Percentiles rank a stretch among this genome's conserved stretches.
These are phyloP conservation scores for Streblospio benedicti DNA, from an alignment of 1,140 invertebrate species.

Conservation along the genomic window DNA sequence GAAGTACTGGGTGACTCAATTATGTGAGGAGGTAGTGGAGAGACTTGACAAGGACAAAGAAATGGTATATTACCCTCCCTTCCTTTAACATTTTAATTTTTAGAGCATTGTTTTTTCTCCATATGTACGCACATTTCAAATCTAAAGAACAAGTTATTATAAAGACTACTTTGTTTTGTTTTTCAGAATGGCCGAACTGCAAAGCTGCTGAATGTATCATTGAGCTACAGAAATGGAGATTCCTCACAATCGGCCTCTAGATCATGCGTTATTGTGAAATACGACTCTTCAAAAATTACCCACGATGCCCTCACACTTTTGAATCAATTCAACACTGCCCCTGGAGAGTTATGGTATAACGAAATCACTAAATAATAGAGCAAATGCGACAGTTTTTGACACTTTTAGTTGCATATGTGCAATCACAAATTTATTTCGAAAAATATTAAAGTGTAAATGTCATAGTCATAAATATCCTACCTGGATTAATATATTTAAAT, in stretches of 20 bases:
- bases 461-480: too few relatives aligned
- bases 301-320: slow-evolving; percentile 55
- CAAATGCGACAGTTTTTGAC: too few relatives aligned
- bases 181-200: slow-evolving; percentile 44
- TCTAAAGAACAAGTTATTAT: background rate
- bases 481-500: too few relatives aligned
- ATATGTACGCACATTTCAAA: background rate
- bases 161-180: slow-evolving; percentile 4
- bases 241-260: slow-evolving; percentile 29
- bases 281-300: slow-evolving; percentile 45
- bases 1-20: slow-evolving; percentile 68
- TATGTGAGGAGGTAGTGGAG: slow-evolving; percentile 73
- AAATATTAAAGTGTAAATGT: too few relatives aligned
- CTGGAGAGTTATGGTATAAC: too few relatives aligned
- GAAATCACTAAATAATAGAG: too few relatives aligned
- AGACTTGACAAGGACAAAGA: slow-evolving; percentile 68
- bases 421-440: too few relatives aligned
- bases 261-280: slow-evolving; percentile 38
- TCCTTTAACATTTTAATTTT: slow-evolving; percentile 7
- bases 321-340: slow-evolving; percentile 55
- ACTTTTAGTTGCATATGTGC: too few relatives aligned
- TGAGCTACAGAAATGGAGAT: slow-evolving; percentile 28
- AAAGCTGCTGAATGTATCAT: slow-evolving; percentile 38
- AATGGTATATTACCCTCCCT: slow-evolving; percentile 28
- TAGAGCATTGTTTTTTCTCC: background rate